Evolutionary conservation across 2,113 vertebrate genomes (phyloP).

Genomic region (Polypterus bichir): DNA sequence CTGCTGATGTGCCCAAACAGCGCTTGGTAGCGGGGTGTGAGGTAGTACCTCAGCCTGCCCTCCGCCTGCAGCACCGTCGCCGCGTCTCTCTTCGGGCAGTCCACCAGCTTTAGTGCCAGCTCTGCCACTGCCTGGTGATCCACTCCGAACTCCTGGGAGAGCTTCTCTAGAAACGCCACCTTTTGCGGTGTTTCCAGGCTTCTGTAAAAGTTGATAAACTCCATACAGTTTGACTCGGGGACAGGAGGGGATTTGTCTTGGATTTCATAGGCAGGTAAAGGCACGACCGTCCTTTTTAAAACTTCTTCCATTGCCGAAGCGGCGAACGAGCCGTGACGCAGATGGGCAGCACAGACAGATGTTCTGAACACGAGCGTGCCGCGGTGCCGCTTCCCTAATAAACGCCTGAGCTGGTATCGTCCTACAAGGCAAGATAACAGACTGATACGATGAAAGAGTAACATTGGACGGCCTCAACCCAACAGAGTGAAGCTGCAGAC

Average conservation of each 20-base stretch:
- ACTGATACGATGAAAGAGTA: too few species aligned
- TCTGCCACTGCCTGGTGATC: slow-evolving; percentile 72
- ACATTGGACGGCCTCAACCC: too few species aligned
- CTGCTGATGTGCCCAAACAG: slow-evolving; percentile 73
- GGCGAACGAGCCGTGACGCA: too few species aligned
- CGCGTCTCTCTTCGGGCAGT: slow-evolving; percentile 59
- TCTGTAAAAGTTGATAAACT: slow-evolving; percentile 77
- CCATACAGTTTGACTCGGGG: slow-evolving; percentile 58
- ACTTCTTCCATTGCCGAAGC: slow-evolving; percentile 59
- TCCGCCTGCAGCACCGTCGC: slow-evolving; percentile 77
- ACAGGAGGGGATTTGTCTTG: slow-evolving; percentile 70
- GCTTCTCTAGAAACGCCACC: slow-evolving; percentile 48
- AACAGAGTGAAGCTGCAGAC: too few species aligned
- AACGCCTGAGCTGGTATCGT: too few species aligned
- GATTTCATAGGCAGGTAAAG: slow-evolving; percentile 71
- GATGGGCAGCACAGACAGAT: too few species aligned
- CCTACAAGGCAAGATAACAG: too few species aligned
- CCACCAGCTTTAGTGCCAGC: slow-evolving; percentile 58
- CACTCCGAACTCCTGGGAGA: slow-evolving; percentile 76
- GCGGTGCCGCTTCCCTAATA: too few species aligned
- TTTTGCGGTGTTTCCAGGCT: slow-evolving; percentile 47
- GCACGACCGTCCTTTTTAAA: slow-evolving; percentile 60
- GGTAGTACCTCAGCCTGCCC: slow-evolving; percentile 74
- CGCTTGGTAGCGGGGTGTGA: slow-evolving; percentile 74
- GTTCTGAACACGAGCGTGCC: too few species aligned